Evolutionary conservation across 2,888 invertebrate genomes (phyloP).

Genomic region (Pyrochroa serraticornis): DNA sequence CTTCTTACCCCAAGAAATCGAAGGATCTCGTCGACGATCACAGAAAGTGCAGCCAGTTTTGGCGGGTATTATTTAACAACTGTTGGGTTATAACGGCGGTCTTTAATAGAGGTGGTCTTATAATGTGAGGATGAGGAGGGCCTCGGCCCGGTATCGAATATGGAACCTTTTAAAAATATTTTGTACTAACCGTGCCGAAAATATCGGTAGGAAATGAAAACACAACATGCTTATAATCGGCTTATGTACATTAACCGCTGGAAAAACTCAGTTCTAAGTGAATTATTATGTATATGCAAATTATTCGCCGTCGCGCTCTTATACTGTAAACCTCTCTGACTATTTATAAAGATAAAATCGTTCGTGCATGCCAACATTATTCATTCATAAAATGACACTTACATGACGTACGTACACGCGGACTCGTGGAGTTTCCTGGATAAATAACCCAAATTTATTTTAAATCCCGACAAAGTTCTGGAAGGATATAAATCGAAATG

Average conservation of each 20-base stretch:
- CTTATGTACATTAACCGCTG: slow-evolving; percentile 4
- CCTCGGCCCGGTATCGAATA: slow-evolving; percentile 20
- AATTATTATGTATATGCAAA: slow-evolving; percentile 49
- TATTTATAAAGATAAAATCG: slow-evolving; percentile 47
- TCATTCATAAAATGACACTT: slow-evolving; percentile 48
- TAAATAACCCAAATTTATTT: slow-evolving; percentile 18
- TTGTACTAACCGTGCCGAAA: slow-evolving; percentile 42
- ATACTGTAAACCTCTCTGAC: slow-evolving; percentile 34
- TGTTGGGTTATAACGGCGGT: slow-evolving; percentile 3
- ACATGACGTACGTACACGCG: slow-evolving; percentile 47
- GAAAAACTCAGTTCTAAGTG: slow-evolving; percentile 37
- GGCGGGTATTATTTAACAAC: slow-evolving; percentile 36
- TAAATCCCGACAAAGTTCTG: slow-evolving; percentile 6
- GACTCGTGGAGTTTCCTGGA: slow-evolving; percentile 26
- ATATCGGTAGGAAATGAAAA: slow-evolving; percentile 21
- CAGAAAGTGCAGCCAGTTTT: slow-evolving; percentile 32
- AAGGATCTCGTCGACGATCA: slow-evolving; percentile 5
- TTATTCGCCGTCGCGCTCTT: slow-evolving; percentile 36
- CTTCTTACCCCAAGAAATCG: neutral
- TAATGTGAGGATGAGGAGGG: slow-evolving; percentile 16
- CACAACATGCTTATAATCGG: slow-evolving; percentile 3
- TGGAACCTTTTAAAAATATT: slow-evolving; percentile 37
- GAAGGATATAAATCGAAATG: neutral
- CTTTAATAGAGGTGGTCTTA: slow-evolving; percentile 11
- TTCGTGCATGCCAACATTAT: slow-evolving; percentile 45